These are phyloP conservation scores for Acanthoscelides obtectus DNA, from an alignment of 2,888 invertebrate genomes.

Conservation along the genomic window DNA sequence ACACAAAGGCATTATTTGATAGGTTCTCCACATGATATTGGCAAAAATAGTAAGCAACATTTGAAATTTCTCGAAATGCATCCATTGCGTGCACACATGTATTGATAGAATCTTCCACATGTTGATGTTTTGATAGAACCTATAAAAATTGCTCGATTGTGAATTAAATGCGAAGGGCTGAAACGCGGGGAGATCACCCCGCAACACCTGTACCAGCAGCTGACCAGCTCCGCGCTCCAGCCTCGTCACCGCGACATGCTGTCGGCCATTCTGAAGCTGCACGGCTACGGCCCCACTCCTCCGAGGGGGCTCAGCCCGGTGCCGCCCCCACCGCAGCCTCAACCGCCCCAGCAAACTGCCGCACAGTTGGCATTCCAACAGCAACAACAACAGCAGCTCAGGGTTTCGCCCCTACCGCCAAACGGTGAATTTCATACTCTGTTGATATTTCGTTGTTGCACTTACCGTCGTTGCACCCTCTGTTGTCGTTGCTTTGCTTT, in stretches of 20 bases:
- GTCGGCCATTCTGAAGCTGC: conserved; percentile 60
- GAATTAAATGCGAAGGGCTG: conserved; percentile 51
- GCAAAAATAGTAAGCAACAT: too few relatives aligned
- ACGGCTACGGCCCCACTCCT: conserved; percentile 42
- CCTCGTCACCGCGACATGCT: conserved; percentile 69
- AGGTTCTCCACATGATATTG: too few relatives aligned
- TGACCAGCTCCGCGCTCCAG: conserved; percentile 68
- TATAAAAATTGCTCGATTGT: too few relatives aligned
- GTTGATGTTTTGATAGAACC: too few relatives aligned
- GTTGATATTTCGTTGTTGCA: neutral
- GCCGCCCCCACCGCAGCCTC: conserved; percentile 46
- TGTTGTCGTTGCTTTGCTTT: neutral
- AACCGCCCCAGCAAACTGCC: conserved; percentile 43
- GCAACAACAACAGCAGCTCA: conserved; percentile 46
- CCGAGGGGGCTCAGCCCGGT: conserved; percentile 42
- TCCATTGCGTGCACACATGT: too few relatives aligned
- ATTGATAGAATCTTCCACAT: too few relatives aligned
- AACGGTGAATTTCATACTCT: conserved; percentile 48
- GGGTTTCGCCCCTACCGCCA: conserved; percentile 60
- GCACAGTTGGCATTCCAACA: conserved; percentile 44
- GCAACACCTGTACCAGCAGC: conserved; percentile 71
- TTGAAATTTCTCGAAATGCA: too few relatives aligned
- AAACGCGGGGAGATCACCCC: conserved; percentile 73
- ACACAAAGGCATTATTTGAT: too few relatives aligned
- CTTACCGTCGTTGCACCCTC: neutral